Base-by-base conservation (phyloP, 2,113 vertebrate species). In the Pseudopodoces humilis region DNA sequence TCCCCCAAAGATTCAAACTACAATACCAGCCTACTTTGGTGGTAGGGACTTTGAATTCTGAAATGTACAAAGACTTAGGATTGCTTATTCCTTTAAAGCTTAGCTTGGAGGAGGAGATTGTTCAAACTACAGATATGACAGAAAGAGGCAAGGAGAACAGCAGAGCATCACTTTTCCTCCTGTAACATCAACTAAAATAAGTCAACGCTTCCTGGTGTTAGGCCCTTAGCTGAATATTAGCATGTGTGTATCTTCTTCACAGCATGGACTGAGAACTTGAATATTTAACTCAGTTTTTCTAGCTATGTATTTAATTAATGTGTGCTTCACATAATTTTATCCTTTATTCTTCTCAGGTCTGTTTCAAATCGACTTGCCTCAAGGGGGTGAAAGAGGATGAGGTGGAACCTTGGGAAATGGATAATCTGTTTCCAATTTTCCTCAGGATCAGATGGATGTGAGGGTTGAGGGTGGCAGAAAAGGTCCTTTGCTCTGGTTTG, bases 311-410 rank as follows among this genome's bases (percentile, higher is more conserved):
- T 83, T 92, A 63, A 58, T 90, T 85, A 86, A 33, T 47, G 59
- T 53, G n/a, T 43, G 35, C 30, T 74, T 86, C 76, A 59, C 33
- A 3, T 83, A 23, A 35, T 92, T 86, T 62, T 65, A 5, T 83
- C 81, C 43, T 83, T 81, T 21, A 58, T 88, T 95, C n/a, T 94
- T 84, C 63, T 95, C 43, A 25, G 35, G 23, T 84, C 65, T 82
- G 18, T 91, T 43, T 96, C 47, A 72, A 43, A 56, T 79, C 10
- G 3, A 46, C 37, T 69, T 77, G 10, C 41, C 43, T 91, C n/a
- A 31, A 59, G 17, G 11, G 5, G 8, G 8, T 79, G 27, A 76
- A 31, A 41, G 18, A 79, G 19, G 30, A 49, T 72, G 43, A 82
- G 50, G 23, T 28, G 30, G 60, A 67, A 27, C 65, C 23, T 55